These are phyloP conservation scores for Sarcophaga rosellei DNA, from an alignment of 2,888 invertebrate species.

Conservation along the genomic window DNA sequence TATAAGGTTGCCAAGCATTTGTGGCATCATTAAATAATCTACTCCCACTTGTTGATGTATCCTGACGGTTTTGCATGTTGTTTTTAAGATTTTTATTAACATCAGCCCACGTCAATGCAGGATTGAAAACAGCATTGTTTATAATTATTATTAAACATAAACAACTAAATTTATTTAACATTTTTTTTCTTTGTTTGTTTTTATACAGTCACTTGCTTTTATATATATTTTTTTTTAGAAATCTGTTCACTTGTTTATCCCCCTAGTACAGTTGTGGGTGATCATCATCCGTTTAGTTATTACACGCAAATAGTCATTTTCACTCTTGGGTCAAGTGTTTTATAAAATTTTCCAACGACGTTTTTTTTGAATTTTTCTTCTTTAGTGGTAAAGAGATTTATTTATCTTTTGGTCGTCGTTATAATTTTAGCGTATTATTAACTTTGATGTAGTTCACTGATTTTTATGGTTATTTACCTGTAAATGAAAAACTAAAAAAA, in stretches of 20 bases:
- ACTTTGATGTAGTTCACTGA: constrained; percentile 63
- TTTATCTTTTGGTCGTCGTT: constrained; percentile 22
- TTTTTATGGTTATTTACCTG: constrained; percentile 63
- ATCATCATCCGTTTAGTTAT: constrained; percentile 55
- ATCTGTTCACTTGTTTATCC: constrained; percentile 28
- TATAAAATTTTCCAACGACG: constrained; percentile 48
- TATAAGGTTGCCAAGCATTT: constrained; percentile 50
- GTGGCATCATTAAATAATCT: not conserved
- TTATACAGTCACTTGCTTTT: not conserved
- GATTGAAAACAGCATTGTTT: not conserved
- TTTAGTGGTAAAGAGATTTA: constrained; percentile 3
- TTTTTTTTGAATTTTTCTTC: constrained; percentile 21
- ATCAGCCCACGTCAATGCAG: not conserved
- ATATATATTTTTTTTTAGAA: not conserved
- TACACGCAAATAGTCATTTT: constrained; percentile 54
- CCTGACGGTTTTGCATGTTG: not conserved
- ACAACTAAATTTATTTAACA: constrained; percentile 32
- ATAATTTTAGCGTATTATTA: constrained; percentile 48
- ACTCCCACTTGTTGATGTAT: not conserved
- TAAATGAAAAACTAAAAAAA: constrained; percentile 17
- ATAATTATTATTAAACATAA: not conserved
- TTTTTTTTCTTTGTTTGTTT: constrained; percentile 16
- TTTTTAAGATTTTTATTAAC: not conserved
- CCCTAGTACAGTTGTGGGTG: constrained; percentile 25
- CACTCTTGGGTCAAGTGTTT: constrained; percentile 60